Conservation (phyloP, 2,797 vertebrate genomes). For the Rhinoraja longicauda region DNA sequence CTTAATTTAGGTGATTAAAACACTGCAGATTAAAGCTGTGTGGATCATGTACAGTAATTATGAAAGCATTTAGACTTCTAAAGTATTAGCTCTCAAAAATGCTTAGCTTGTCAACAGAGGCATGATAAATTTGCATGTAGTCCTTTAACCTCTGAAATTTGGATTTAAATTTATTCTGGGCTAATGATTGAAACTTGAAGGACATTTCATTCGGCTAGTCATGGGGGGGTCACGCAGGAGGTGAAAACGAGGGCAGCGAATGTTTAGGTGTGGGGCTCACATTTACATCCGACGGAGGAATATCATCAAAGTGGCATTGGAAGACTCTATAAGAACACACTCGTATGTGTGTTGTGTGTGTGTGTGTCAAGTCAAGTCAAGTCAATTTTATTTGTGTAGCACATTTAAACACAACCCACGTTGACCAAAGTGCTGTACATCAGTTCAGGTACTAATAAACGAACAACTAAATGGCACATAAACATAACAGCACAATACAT, state of each 20-base stretch:
- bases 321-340: too few species aligned
- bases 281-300: background rate
- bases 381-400: too few species aligned
- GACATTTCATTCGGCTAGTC: background rate
- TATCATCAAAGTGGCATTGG: too few species aligned
- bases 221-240: background rate
- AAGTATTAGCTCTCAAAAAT: constrained; percentile 33
- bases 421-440: too few species aligned
- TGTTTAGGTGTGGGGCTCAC: background rate
- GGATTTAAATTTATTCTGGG: background rate
- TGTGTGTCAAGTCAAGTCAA: too few species aligned
- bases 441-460: too few species aligned
- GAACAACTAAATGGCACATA: too few species aligned
- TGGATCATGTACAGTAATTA: constrained; percentile 31
- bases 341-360: too few species aligned
- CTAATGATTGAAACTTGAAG: background rate
- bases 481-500: too few species aligned
- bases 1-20: constrained; percentile 37
- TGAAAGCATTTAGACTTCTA: constrained; percentile 20
- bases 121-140: constrained; percentile 10
- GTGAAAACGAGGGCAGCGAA: background rate
- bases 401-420: too few species aligned
- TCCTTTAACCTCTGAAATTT: background rate
- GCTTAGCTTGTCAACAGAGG: constrained; percentile 14
- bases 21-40: constrained; percentile 19